Conservation (phyloP, 2,113 vertebrate species). For the Limanda limanda region DNA sequence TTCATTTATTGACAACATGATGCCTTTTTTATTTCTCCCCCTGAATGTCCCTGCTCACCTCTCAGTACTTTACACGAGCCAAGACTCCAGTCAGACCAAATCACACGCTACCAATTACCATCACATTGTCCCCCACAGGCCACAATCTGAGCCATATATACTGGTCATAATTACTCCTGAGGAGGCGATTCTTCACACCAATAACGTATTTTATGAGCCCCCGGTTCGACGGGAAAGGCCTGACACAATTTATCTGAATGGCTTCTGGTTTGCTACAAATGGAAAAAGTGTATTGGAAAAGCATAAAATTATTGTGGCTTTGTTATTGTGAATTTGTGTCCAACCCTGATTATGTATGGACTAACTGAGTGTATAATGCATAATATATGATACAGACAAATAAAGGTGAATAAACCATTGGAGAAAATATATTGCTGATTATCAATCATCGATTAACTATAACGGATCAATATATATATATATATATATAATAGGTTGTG, state of each 20-base stretch:
- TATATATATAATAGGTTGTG: no score
- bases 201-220: slow-evolving; percentile 8
- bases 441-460: neutral
- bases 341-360: neutral
- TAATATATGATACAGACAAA: neutral
- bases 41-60: neutral
- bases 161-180: slow-evolving; percentile 38
- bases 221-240: slow-evolving; percentile 26
- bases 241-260: slow-evolving; percentile 3
- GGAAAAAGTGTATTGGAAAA: neutral
- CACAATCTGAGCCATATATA: slow-evolving; percentile 43
- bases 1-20: neutral
- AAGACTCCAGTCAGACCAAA: slow-evolving; percentile 46
- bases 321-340: no score
- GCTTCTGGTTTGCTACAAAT: neutral
- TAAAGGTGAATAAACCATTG: neutral
- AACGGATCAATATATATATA: no score
- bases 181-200: slow-evolving; percentile 27
- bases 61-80: slow-evolving; percentile 30
- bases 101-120: slow-evolving; percentile 38
- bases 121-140: slow-evolving; percentile 44
- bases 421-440: neutral
- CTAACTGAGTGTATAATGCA: neutral
- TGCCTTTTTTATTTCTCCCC: no score
- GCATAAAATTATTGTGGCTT: neutral